Evolutionary conservation across 2,797 vertebrate species (phyloP), one percentile per base, ranked within the genome.

Genomic region (Heterohyrax brucei): DNA sequence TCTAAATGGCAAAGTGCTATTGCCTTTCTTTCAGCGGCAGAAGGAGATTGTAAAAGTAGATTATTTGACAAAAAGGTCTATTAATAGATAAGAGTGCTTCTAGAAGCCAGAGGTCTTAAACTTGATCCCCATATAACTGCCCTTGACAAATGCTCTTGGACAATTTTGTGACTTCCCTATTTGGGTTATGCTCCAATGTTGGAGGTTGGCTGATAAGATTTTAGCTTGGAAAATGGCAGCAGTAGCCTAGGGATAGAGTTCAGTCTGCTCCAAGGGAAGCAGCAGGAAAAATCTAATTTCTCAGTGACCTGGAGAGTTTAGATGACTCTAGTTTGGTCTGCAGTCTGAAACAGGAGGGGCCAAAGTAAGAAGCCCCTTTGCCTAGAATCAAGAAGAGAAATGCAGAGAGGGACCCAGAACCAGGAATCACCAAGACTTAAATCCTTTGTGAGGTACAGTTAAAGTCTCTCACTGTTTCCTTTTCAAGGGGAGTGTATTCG

Each of bases 41-140:
- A 87, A 56, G 66, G 44, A 89, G 59, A 33, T 61, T 89, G 39
- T 50, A 30, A 95, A 61, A 87, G 66, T 87, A 21, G 24, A 44
- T 92, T 80, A n/a, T 94, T 39, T 81, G 50, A 61, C 4, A 30
- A 83, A 79, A 73, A 33, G n/a, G 7, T n/a, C 22, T 12, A 9
- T 24, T 46, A 56, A 56, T 16, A 72, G 44, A 24, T 3, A n/a
- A 83, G 68, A 21, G 18, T 13, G 7, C 39, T 6, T 16, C 44
- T 76, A 18, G 46, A 79, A 16, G n/a, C 70, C 70, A 87, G 9
- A 48, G 68, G 30, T 18, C 48, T 86, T 91, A 85, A 50, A 0
- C 12, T 1, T n/a, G 62, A 18, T 12, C 46, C 24, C 13, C 5
- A 24, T 1, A 18, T 39, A 39, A n/a, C 62, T 44, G 3, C 14